Evolutionary conservation across 2,888 invertebrate genomes (phyloP).

Genomic region (Busseola fusca): DNA sequence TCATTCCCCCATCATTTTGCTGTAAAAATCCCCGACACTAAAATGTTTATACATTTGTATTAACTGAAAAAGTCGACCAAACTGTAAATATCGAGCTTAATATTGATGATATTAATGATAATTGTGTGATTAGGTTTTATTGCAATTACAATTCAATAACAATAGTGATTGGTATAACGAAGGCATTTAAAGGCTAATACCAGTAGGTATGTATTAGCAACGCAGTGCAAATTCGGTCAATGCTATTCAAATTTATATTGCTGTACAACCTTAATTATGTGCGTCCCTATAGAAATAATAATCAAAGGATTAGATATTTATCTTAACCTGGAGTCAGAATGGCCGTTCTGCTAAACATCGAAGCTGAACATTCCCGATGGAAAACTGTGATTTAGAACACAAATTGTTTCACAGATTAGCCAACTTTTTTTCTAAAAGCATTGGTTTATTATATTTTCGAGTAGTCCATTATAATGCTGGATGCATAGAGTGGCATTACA

Average conservation of each 20-base stretch:
- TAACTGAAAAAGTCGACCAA: constrained; percentile 28
- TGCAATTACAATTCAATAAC: constrained; percentile 59
- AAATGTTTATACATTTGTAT: constrained; percentile 7
- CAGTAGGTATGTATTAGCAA: constrained; percentile 48
- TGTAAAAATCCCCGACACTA: constrained; percentile 39
- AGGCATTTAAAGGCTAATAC: constrained; percentile 57
- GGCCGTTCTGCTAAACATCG: neutral
- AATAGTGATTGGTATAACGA: constrained; percentile 60
- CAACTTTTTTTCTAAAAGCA: constrained; percentile 15
- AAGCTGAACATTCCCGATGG: constrained; percentile 11
- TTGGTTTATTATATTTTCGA: constrained; percentile 10
- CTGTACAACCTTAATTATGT: constrained; percentile 41
- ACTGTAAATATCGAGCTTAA: constrained; percentile 21
- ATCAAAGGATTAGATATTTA: constrained; percentile 25
- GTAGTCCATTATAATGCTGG: constrained; percentile 14
- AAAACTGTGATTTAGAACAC: constrained; percentile 3
- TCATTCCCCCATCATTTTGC: constrained; percentile 54
- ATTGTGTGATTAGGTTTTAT: constrained; percentile 50
- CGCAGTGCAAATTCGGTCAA: constrained; percentile 62
- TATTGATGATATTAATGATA: constrained; percentile 35
- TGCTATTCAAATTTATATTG: constrained; percentile 60
- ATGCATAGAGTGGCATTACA: constrained; percentile 37
- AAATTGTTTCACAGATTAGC: constrained; percentile 13
- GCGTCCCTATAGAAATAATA: constrained; percentile 32
- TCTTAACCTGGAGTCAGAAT: constrained; percentile 23